Base-by-base conservation (phyloP, 2,113 vertebrate genomes). In the Megatriorchis doriae region DNA sequence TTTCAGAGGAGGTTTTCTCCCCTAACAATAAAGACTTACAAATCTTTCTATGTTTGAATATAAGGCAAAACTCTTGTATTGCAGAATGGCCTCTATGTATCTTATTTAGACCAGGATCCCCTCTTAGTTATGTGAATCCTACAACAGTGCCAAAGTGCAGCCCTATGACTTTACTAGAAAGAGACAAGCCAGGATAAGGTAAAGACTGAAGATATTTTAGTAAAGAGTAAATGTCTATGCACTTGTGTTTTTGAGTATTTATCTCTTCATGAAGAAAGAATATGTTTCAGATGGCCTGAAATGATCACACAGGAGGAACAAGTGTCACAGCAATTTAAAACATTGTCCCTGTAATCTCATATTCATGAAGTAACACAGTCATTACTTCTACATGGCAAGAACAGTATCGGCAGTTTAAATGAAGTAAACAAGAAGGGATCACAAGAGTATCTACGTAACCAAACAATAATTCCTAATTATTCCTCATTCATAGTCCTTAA, bases 401-500 rank as follows among this genome's bases (percentile, higher is more conserved):
- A 83, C 40, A 73, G 63, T 73, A 78, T 80, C 34, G 4, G 85
- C 85, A 78, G 45, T 91, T 88, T 83, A 91, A 93, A 93, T 22
- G 20, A 90, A 83, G 85, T 88, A 96, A 93, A 95, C 79, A 96
- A 83, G 79, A 85, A 88, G 31, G 40, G 71, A 93, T 65, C 84
- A 94, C 81, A 97, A 68, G 58, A 93, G 67, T 93, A 90, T 90
- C 95, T 73, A 58, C 62, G 66, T 77, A 96, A 91, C n/a, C 47
- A 90, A 97, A 94, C 81, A 96, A 86, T 78, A 90, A 96, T 52
- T 50, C 47, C 78, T 77, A 95, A 91, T 92, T 83, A 93, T 50
- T 82, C 61, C 68, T 81, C 81, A 91, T 81, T 95, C 61, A 72
- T 15, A 82, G 61, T 38, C 38, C 52, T 90, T 91, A 82, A 85